Percentiles rank a stretch among this genome's conserved stretches.
Conservation (phyloP, 2,113 vertebrate species). For the Corythornis cristatus region DNA sequence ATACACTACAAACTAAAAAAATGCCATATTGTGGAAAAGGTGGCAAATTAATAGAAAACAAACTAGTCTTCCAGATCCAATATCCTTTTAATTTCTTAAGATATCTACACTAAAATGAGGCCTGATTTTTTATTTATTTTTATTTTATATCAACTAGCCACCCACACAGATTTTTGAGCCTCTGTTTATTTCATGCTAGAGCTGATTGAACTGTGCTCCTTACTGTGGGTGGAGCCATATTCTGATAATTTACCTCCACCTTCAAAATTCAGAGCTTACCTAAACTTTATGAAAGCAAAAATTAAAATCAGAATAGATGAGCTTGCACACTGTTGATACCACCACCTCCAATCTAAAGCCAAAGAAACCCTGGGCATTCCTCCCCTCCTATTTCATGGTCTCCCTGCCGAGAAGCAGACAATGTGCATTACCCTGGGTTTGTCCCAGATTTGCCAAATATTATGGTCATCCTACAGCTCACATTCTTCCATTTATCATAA, state of each 20-base stretch:
- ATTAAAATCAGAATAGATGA: neutral
- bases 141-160: neutral
- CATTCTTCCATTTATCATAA: neutral
- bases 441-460: neutral
- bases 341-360: neutral
- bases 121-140: too few relatives aligned
- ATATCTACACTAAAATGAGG: neutral
- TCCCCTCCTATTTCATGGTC: neutral
- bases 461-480: neutral
- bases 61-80: neutral
- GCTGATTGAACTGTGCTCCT: neutral
- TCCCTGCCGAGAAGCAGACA: accelerated
- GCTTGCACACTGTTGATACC: neutral
- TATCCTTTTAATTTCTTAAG: neutral
- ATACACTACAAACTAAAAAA: neutral
- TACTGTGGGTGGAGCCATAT: neutral
- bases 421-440: neutral
- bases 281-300: neutral
- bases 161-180: neutral
- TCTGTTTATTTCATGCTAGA: neutral
- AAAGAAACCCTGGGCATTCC: neutral
- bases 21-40: neutral
- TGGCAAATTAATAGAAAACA: neutral
- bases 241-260: neutral
- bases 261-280: neutral